Base-by-base conservation (phyloP, 1,140 invertebrate genomes). In the Drosophila rufa region DNA sequence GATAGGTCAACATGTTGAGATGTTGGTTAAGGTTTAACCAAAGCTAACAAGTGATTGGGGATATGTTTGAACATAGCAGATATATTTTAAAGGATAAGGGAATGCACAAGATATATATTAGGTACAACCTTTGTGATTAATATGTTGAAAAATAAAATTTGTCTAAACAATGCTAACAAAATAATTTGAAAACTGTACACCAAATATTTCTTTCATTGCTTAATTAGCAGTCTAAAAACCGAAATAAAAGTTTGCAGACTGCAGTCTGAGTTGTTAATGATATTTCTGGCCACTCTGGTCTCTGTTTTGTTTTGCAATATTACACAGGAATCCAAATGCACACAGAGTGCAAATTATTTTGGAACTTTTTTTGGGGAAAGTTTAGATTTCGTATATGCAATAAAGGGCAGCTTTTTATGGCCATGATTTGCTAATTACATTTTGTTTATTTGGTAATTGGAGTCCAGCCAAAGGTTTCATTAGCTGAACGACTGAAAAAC, bases 1-100 rank as follows among this genome's bases (percentile, higher is more conserved):
- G 57, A 74, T 40, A 55, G 71, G 68, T 74, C 69, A 74, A 60
- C 40, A 73, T 74, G 71, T 43, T 71, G 68, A 58, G 36, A 70
- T 48, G 36, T 47, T 66, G 61, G 61, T 40, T 50, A 30, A 9
- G 45, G 65, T 33, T 50, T 33, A 47, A 17, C 43, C 27, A n/a
- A 33, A 38, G 60, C n/a, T 2, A 47, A 38, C 22, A 46, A 38
- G 62, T 67, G 17, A 38, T 65, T 45, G 40, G 19, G 4, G 8
- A 61, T 59, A 27, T 14, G 15, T n/a, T 60, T 17, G 0, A 22
- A 33, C n/a, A 43, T n/a, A 43, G 15, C 14, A 15, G 4, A 43
- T 6, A 7, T 15, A n/a, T n/a, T 43, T 43, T 0, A 43, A 30
- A 6, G 27, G 27, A 30, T 30, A 5, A 30, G 5, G 27, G 0